Evolutionary conservation across 2,888 invertebrate species (phyloP).

Genomic region (Heliconius charithonia): DNA sequence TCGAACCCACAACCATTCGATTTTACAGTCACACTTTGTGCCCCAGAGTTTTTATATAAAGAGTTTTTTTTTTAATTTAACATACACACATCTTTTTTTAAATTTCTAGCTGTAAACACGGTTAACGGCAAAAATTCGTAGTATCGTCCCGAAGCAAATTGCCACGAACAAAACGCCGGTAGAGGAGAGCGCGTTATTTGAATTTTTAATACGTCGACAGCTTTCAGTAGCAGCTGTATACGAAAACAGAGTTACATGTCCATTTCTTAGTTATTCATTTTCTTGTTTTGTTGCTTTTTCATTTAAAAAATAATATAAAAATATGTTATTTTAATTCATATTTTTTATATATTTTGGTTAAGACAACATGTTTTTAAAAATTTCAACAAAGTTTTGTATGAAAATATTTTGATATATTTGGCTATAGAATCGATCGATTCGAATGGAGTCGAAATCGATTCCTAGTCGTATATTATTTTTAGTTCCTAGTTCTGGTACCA

Average conservation of each 20-base stretch:
- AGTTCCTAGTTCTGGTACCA: not conserved
- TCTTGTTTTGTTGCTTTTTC: not conserved
- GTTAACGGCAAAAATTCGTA: constrained; percentile 31
- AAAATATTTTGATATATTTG: no score
- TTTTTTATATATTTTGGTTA: not conserved
- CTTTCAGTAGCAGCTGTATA: constrained; percentile 49
- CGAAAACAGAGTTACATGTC: constrained; percentile 38
- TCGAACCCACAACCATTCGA: no score
- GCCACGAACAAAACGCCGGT: constrained; percentile 24
- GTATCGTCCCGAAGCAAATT: constrained; percentile 26
- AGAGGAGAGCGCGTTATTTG: constrained; percentile 48
- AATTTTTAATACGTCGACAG: constrained; percentile 64
- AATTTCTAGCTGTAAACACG: constrained; percentile 21
- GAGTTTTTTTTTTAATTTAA: not conserved
- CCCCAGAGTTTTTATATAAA: no score
- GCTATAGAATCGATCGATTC: no score
- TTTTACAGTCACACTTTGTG: no score
- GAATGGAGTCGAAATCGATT: no score
- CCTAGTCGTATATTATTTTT: no score
- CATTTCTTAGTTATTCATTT: constrained; percentile 3
- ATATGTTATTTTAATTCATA: not conserved
- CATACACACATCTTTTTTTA: not conserved
- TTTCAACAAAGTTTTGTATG: no score
- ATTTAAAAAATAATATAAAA: not conserved
- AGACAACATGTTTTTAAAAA: no score